These are phyloP conservation scores for Camponotus vicinus DNA, from an alignment of 1,140 invertebrate genomes.

Conservation along the genomic window DNA sequence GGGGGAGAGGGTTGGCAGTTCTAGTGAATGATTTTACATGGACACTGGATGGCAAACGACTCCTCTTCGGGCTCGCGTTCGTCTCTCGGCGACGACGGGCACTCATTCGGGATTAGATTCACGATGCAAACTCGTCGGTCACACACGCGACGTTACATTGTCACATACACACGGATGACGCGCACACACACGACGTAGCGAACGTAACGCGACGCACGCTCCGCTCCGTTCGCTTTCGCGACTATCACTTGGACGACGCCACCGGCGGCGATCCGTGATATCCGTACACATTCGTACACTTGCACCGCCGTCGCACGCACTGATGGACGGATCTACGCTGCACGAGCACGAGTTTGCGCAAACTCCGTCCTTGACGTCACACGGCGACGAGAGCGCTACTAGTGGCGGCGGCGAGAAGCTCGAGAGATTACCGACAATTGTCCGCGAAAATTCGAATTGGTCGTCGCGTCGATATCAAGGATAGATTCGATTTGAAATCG, in stretches of 20 bases:
- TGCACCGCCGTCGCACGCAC: constrained; percentile 31
- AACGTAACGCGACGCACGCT: constrained; percentile 21
- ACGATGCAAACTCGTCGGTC: constrained; percentile 76
- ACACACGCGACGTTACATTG: constrained; percentile 47
- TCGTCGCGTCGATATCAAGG: background rate
- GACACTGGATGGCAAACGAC: constrained; percentile 70
- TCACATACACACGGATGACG: constrained; percentile 3
- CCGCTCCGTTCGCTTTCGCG: background rate
- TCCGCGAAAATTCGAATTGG: background rate
- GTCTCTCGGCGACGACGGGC: constrained; percentile 56
- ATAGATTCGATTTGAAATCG: background rate
- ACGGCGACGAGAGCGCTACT: background rate
- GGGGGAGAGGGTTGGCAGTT: constrained; percentile 62
- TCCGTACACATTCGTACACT: background rate
- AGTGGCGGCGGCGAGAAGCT: background rate
- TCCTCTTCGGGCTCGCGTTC: constrained; percentile 61
- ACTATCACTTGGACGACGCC: constrained; percentile 37
- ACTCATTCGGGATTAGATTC: constrained; percentile 62
- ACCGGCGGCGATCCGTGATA: constrained; percentile 6
- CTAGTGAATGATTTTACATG: constrained; percentile 77
- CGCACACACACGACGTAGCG: background rate
- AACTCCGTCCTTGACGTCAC: background rate
- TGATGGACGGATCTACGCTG: background rate
- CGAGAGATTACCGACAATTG: background rate
- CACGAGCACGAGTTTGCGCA: background rate